A percentile compares a stretch with the other conserved stretches of the same genome.
phyloP scores from a whole-genome alignment of 1,140 invertebrate genomes.

The Nebria ingens region DNA sequence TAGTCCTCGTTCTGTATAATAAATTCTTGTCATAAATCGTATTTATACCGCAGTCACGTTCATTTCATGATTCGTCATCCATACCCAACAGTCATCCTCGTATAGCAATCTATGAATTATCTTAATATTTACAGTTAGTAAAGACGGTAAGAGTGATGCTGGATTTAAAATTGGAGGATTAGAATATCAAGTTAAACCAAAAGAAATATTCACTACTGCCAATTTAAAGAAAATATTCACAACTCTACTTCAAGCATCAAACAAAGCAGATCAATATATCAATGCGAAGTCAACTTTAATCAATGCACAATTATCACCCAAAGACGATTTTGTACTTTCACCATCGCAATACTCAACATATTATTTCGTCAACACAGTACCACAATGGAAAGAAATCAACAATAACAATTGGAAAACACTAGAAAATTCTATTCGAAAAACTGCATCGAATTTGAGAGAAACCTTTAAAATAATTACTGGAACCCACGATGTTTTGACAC shows the following conservation, averaged over 20 bases:
- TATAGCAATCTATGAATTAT: constrained; percentile 27
- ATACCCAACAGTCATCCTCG: too few relatives aligned
- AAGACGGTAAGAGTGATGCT: too few relatives aligned
- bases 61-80: too few relatives aligned
- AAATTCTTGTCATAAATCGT: too few relatives aligned
- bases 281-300: constrained; percentile 32
- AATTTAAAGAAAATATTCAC: constrained; percentile 30
- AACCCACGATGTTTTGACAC: constrained; percentile 28
- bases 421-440: constrained; percentile 32
- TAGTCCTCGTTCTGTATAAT: too few relatives aligned
- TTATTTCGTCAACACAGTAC: constrained; percentile 41
- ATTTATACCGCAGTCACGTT: too few relatives aligned
- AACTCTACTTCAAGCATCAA: constrained; percentile 26
- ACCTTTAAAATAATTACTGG: constrained; percentile 35
- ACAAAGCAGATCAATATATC: constrained; percentile 28
- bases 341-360: constrained; percentile 39
- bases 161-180: too few relatives aligned
- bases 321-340: constrained; percentile 41
- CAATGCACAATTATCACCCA: constrained; percentile 41
- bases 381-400: constrained; percentile 43
- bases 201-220: constrained; percentile 23
- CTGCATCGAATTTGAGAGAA: constrained; percentile 21
- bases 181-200: constrained; percentile 17
- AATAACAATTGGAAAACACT: constrained; percentile 39
- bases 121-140: too few relatives aligned